Evolutionary conservation across 2,888 invertebrate species (phyloP).

Genomic region (Epirrhoe tristata): DNA sequence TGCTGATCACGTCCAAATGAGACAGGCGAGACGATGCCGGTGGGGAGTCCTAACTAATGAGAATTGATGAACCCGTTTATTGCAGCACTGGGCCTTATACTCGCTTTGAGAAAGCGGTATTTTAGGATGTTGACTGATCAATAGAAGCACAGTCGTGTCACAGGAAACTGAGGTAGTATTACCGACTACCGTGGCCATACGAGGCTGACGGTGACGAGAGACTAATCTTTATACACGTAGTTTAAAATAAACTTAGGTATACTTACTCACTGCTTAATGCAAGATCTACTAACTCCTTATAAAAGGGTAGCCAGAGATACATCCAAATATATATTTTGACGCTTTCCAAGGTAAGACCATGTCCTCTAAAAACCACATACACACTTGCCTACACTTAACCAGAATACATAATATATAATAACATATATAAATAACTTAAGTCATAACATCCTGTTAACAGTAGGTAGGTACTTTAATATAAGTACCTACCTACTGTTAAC

Average conservation of each 20-base stretch:
- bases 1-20: conserved; percentile 41
- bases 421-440: too few relatives aligned
- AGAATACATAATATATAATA: background rate
- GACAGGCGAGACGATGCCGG: conserved; percentile 49
- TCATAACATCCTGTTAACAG: too few relatives aligned
- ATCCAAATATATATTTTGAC: too few relatives aligned
- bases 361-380: too few relatives aligned
- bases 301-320: too few relatives aligned
- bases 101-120: conserved; percentile 12
- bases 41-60: conserved; percentile 55
- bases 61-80: conserved; percentile 65
- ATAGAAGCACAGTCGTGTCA: background rate
- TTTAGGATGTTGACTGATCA: background rate
- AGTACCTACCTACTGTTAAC: background rate
- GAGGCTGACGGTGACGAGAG: too few relatives aligned
- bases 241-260: too few relatives aligned
- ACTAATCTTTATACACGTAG: background rate
- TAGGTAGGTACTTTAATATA: background rate
- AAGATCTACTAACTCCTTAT: too few relatives aligned
- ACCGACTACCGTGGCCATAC: background rate
- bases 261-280: too few relatives aligned
- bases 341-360: too few relatives aligned
- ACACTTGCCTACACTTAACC: background rate
- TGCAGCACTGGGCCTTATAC: conserved; percentile 49
- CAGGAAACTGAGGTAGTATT: background rate